These are phyloP conservation scores for Sitobion miscanthi DNA, from an alignment of 1,140 invertebrate species.

Conservation along the genomic window DNA sequence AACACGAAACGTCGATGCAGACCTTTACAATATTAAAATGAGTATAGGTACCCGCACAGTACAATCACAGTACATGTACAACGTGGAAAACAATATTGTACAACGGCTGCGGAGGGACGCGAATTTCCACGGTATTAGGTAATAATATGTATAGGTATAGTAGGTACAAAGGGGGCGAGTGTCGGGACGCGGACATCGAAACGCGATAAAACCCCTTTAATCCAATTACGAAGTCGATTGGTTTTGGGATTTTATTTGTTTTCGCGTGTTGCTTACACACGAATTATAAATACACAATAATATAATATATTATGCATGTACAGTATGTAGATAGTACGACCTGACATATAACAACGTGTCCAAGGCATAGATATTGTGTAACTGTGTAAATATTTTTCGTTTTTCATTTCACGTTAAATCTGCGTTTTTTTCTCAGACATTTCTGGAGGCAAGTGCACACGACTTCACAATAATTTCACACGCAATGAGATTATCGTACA, in stretches of 20 bases:
- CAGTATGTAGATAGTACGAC: too few relatives aligned
- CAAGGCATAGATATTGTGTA: too few relatives aligned
- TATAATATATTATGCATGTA: too few relatives aligned
- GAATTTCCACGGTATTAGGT: neutral
- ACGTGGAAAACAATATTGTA: neutral
- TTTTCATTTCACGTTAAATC: neutral
- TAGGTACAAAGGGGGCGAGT: neutral
- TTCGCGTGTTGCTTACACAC: neutral
- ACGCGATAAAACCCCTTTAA: neutral
- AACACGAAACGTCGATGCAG: neutral
- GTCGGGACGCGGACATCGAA: neutral
- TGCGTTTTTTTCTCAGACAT: neutral
- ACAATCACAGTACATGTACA: too few relatives aligned
- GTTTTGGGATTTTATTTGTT: conserved; percentile 18
- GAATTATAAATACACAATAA: neutral
- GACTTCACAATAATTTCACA: too few relatives aligned
- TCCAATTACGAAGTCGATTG: neutral
- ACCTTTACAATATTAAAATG: neutral
- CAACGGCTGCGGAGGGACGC: neutral
- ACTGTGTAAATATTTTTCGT: neutral
- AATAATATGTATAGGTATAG: neutral
- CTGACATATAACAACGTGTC: too few relatives aligned
- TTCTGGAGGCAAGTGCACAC: neutral
- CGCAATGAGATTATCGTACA: neutral
- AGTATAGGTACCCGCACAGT: neutral